Percentiles rank a stretch among this genome's conserved stretches.
phyloP scores from a whole-genome alignment of 2,888 invertebrate genomes.

The Eupeodes luniger region DNA sequence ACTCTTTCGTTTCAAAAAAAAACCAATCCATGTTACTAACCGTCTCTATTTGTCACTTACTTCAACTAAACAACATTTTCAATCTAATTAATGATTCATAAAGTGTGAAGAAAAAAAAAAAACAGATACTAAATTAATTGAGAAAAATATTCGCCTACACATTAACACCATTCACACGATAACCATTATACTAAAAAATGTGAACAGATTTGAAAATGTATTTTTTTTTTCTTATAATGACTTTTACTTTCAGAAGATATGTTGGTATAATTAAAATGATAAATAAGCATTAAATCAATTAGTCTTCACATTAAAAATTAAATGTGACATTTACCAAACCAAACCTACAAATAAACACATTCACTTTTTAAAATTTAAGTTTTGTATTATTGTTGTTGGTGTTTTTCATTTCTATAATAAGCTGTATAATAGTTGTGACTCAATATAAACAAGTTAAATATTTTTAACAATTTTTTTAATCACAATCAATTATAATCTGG shows the following conservation, averaged over 20 bases:
- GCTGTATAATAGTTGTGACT: conserved; percentile 28
- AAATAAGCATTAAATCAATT: conserved; percentile 61
- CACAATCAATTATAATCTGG: conserved; percentile 55
- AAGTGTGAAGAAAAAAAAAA: conserved; percentile 40
- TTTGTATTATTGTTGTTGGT: not conserved
- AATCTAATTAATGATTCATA: conserved; percentile 26
- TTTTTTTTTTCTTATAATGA: conserved; percentile 35
- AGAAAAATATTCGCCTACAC: conserved; percentile 1
- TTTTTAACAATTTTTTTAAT: conserved; percentile 41
- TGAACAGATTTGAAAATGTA: conserved; percentile 31
- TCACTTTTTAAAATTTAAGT: conserved; percentile 7
- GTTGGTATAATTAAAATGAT: conserved; percentile 48
- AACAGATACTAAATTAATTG: not conserved
- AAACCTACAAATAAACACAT: not conserved
- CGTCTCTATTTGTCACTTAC: conserved; percentile 3
- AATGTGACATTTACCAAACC: not conserved
- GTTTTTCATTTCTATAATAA: not conserved
- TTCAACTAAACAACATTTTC: not conserved
- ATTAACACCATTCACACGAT: conserved; percentile 28
- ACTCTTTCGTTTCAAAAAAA: conserved; percentile 37
- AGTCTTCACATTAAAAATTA: conserved; percentile 57
- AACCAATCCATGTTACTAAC: not conserved
- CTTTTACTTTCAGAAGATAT: conserved; percentile 56
- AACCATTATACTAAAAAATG: conserved; percentile 20
- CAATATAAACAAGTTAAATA: not conserved